Percentiles rank a stretch among this genome's conserved stretches.
Conservation (phyloP, 1,140 invertebrate species). For the Sipha flava region DNA sequence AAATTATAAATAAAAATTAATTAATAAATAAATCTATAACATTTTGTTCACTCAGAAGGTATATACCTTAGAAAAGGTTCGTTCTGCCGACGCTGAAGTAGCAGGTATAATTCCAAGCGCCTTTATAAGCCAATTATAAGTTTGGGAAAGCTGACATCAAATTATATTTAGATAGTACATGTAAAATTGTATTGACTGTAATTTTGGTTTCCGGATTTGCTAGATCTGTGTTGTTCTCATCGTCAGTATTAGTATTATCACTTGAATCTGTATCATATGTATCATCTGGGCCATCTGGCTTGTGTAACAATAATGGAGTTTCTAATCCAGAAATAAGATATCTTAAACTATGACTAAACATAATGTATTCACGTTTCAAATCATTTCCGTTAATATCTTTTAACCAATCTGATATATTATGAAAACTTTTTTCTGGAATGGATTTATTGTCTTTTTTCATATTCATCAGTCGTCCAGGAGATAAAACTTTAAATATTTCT, state of each 20-base stretch:
- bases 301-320: not conserved
- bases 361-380: not conserved
- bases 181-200: not conserved
- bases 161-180: not conserved
- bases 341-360: not conserved
- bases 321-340: not conserved
- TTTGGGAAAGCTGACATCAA: not conserved
- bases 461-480: not conserved
- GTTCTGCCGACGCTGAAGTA: not conserved
- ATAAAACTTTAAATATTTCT: not conserved
- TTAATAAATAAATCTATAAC: not conserved
- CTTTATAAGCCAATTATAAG: not conserved
- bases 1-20: not conserved
- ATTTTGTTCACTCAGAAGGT: not conserved
- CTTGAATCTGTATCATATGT: not conserved
- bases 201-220: not conserved
- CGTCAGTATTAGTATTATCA: not conserved
- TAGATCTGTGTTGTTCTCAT: not conserved
- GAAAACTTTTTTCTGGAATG: not conserved
- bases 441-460: not conserved
- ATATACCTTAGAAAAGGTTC: not conserved
- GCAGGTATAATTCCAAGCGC: not conserved
- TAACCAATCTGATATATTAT: not conserved
- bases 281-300: not conserved
- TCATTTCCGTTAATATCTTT: not conserved